Evolutionary conservation across 1,140 invertebrate genomes (phyloP).

Genomic region (Hyposmocoma kahamanoa): DNA sequence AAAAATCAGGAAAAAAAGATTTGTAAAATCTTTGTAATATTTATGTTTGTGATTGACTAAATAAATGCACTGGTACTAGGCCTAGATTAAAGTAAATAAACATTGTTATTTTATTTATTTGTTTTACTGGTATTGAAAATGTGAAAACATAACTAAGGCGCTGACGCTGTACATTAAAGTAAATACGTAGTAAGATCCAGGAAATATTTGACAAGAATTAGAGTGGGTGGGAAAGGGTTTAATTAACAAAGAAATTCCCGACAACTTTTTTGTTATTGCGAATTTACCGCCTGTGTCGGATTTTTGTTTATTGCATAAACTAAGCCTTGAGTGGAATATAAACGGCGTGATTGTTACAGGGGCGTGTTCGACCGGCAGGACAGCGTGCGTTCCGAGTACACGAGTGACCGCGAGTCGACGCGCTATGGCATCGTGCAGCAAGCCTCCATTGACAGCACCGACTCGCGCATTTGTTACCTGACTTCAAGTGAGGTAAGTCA

Average conservation of each 20-base stretch:
- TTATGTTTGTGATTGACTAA: no score
- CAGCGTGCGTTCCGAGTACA: constrained; percentile 90
- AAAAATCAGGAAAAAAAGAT: no score
- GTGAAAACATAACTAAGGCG: no score
- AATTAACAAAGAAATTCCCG: background rate
- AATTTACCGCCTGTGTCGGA: no score
- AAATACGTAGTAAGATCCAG: no score
- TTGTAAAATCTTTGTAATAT: no score
- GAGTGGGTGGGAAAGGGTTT: background rate
- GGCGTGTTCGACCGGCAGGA: constrained; percentile 92
- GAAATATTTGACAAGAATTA: no score
- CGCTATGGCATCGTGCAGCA: constrained; percentile 93
- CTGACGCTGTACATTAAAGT: no score
- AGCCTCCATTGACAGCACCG: constrained; percentile 93
- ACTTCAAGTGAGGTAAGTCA: constrained; percentile 96
- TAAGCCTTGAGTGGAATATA: background rate
- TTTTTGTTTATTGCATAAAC: background rate
- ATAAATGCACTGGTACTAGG: no score
- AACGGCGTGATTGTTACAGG: constrained; percentile 59
- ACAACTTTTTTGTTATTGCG: background rate
- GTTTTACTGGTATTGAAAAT: no score
- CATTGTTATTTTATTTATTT: no score
- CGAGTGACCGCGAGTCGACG: constrained; percentile 88
- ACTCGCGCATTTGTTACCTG: constrained; percentile 93
- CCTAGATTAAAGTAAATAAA: no score